Base-by-base conservation (phyloP, 2,113 vertebrate genomes). In the Recurvirostra avosetta region DNA sequence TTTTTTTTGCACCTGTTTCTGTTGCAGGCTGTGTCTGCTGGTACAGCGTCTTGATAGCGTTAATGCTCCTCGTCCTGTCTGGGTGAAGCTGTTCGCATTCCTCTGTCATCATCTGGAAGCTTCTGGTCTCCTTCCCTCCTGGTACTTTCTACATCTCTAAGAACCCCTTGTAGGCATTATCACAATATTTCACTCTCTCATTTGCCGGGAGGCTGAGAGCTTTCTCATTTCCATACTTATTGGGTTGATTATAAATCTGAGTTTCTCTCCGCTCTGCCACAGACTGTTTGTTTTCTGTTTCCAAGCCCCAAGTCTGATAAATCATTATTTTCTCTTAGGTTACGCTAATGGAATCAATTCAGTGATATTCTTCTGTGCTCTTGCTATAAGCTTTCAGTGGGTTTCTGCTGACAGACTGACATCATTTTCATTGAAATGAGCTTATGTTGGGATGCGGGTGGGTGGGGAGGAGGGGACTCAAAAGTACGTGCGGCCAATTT, bases 341-440 rank as follows among this genome's bases (percentile, higher is more conserved):
- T 86, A 65, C n/a, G 0, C 81, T 96, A 96, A 96, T 97, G 92
- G 92, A 96, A 92, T 96, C 92, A 81, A 75, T 94, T 89, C 79
- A 87, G 65, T 72, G 55, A 74, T 95, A 58, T 52, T 80, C 68
- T 62, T 94, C 45, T 6, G 7, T 91, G 67, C 72, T 90, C 40
- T 92, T 81, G 61, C 90, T 95, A 22, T 67, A 61, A 94, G 88
- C 88, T 97, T 94, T 95, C 88, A 91, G 83, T 65, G 91, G 86
- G 81, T 92, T 91, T 96, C 82, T 93, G 79, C 71, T 94, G 59
- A 72, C 68, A 92, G 77, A 4, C 88, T 96, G 88, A 90, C 70
- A 92, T 88, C 1, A 66, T 67, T 90, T 90, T 90, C 62, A 66
- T 41, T 93, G 88, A 84, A 93, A 94, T 87, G 85, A 86, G 75